Evolutionary conservation across 2,113 vertebrate genomes (phyloP).

Genomic region (Elanoides forficatus): DNA sequence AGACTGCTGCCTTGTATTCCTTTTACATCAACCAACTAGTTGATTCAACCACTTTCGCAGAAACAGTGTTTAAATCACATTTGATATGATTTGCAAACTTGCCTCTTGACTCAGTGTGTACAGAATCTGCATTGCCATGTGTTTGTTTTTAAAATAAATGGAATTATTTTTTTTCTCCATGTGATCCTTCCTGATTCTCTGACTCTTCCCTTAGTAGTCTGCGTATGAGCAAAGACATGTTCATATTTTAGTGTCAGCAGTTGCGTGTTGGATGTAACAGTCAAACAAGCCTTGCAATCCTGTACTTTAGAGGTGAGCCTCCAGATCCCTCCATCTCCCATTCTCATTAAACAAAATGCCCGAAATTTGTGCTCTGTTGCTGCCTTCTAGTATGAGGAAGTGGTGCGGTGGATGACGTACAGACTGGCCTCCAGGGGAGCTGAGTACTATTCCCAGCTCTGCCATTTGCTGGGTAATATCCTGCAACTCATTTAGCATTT

Average conservation of each 20-base stretch:
- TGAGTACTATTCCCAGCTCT: constrained; percentile 26
- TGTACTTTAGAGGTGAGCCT: not conserved
- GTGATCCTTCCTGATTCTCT: not conserved
- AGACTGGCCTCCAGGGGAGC: not conserved
- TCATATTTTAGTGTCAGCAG: not conserved
- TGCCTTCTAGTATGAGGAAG: constrained; percentile 31
- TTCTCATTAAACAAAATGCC: constrained; percentile 37
- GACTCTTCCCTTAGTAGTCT: not conserved
- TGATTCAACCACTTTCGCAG: not conserved
- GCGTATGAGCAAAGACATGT: not conserved
- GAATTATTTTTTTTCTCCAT: not conserved
- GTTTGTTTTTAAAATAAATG: not conserved
- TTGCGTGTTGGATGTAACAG: not conserved
- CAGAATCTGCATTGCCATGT: not conserved
- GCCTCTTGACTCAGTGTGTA: not conserved
- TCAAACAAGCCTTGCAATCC: not conserved
- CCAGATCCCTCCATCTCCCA: constrained; percentile 1
- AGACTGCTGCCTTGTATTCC: not conserved
- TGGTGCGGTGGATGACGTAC: not conserved
- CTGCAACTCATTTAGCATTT: constrained; percentile 5
- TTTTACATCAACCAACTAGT: not conserved
- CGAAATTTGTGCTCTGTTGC: not conserved
- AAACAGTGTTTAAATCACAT: not conserved
- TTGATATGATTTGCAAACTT: not conserved
- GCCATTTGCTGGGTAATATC: constrained; percentile 34